Conservation (phyloP, 2,113 vertebrate species). For the Aegithalos caudatus region DNA sequence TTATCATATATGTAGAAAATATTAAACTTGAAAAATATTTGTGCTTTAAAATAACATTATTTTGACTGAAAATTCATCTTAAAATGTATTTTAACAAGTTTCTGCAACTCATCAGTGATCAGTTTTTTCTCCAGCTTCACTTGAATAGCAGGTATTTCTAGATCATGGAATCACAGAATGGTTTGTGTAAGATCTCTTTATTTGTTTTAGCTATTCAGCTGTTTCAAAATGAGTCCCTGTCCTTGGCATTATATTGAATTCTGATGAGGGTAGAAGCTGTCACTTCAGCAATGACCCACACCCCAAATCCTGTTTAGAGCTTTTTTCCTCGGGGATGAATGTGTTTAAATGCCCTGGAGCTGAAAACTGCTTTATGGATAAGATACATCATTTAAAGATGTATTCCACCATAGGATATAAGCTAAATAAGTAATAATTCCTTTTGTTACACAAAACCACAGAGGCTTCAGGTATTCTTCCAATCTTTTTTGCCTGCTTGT, state of each 20-base stretch:
- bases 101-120: not conserved
- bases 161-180: not conserved
- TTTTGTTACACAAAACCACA: not conserved
- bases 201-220: not conserved
- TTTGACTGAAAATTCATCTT: not conserved
- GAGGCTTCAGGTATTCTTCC: not conserved
- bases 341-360: not conserved
- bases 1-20: not conserved
- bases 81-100: not conserved
- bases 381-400: not conserved
- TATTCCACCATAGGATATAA: not conserved
- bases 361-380: not conserved
- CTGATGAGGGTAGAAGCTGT: not conserved
- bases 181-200: not conserved
- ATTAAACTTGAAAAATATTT: not conserved
- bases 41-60: not conserved
- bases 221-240: not conserved
- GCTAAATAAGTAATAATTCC: not conserved
- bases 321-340: not conserved
- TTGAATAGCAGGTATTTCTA: not conserved
- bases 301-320: not conserved
- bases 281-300: not conserved
- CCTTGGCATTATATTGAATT: not conserved
- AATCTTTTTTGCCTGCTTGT: rapidly evolving
- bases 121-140: not conserved